Base-by-base conservation (phyloP, 1,140 invertebrate species). In the Drosophila saltans region DNA sequence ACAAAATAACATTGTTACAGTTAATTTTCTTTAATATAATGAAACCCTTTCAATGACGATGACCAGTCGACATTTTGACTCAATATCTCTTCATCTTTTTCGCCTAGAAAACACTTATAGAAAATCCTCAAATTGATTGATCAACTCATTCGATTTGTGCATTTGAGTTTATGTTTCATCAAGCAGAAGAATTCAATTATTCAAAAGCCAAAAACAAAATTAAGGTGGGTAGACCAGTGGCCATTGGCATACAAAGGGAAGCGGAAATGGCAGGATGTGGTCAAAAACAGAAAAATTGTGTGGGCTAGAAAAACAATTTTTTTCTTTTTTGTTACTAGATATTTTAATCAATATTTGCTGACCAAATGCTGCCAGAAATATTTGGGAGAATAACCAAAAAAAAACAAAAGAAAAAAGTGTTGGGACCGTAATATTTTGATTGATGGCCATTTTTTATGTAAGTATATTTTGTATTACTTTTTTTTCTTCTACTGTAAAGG, bases 161-260 rank as follows among this genome's bases (percentile, higher is more conserved):
- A 82, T 74, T 79, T 71, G 41, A 70, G 75, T 69, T 82, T 79
- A 80, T 83, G 80, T 83, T 83, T 83, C 80, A 41, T 64, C 80
- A 83, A 83, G 80, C 80, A 82, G 80, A 83, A 83, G 80, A 83
- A 83, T 83, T 83, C 80, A 83, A 83, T 83, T 83, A 83, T 83
- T 83, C 76, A 82, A 76, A 68, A 79, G 75, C 72, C 69, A 66
- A 79, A 83, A 82, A 75, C 80, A 83, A 75, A 57, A 30, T 56
- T n/a, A 74, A 73, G 48, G 74, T 81, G 41, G 63, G 33, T 36
- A 24, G 24, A 39, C 33, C 33, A 4, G 3, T 36, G 3, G 3
- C 33, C 16, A 16, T 16, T 16, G 16, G 40, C 21, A 26, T 16
- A 16, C 16, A 16, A 16, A 33, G 6, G n/a, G 55, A 65, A 66